Evolutionary conservation across 2,113 vertebrate genomes (phyloP).

Genomic region (Catharus fuscescens): DNA sequence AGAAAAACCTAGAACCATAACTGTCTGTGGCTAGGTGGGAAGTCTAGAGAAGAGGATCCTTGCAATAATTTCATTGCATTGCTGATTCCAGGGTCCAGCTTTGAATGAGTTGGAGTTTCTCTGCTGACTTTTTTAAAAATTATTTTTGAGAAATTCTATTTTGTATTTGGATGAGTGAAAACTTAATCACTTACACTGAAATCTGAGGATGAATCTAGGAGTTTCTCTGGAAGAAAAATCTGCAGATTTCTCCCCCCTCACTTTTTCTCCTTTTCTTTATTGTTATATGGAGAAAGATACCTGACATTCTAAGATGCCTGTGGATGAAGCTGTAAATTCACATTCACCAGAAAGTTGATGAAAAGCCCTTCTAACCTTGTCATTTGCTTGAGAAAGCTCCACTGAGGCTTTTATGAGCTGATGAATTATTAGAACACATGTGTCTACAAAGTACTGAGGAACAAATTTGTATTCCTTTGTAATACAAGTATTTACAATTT

Average conservation of each 20-base stretch:
- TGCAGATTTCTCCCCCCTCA: not conserved
- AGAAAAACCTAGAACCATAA: not conserved
- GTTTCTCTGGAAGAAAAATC: not conserved
- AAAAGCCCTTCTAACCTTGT: not conserved
- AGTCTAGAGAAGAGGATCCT: not conserved
- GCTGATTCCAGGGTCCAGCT: not conserved
- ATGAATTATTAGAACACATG: not conserved
- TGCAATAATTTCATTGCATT: constrained; percentile 12
- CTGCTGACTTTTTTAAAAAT: not conserved
- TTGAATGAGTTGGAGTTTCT: not conserved
- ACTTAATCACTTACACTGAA: not conserved
- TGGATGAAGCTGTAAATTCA: not conserved
- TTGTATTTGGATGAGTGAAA: not conserved
- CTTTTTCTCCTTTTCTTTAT: not conserved
- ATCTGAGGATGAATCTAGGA: not conserved
- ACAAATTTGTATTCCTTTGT: not conserved
- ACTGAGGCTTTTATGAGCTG: not conserved
- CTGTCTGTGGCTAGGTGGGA: not conserved
- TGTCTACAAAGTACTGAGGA: not conserved
- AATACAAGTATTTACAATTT: not conserved
- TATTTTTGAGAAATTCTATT: not conserved
- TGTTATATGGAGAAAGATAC: not conserved
- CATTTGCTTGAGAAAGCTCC: not conserved
- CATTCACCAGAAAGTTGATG: not conserved
- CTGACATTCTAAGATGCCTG: not conserved